A percentile compares a stretch with the other conserved stretches of the same genome.
phyloP scores from a whole-genome alignment of 2,797 vertebrate genomes.

The Danio choprae region DNA sequence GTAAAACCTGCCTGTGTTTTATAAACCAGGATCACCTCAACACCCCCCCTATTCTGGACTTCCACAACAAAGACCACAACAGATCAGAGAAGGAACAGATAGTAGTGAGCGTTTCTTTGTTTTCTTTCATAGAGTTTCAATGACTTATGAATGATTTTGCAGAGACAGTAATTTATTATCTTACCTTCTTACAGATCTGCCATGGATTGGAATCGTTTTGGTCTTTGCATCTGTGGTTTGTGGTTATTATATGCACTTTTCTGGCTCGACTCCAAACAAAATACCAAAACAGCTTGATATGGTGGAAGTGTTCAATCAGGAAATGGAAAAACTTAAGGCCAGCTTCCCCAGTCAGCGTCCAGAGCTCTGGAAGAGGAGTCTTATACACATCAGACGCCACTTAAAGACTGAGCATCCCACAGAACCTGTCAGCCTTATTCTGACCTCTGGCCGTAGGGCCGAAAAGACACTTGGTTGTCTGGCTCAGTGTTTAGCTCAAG shows the following conservation, averaged over 20 bases:
- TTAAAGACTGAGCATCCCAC: constrained; percentile 76
- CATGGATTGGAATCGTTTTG: not conserved
- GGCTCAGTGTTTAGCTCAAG: constrained; percentile 76
- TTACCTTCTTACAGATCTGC: not conserved
- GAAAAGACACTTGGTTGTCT: constrained; percentile 87
- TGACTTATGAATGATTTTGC: not conserved
- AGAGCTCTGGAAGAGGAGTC: constrained; percentile 84
- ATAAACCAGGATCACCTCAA: not conserved
- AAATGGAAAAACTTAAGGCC: constrained; percentile 76
- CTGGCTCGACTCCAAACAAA: constrained; percentile 28
- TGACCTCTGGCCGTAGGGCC: constrained; percentile 79
- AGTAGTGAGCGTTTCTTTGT: not conserved
- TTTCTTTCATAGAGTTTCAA: not conserved
- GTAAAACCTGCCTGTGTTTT: not conserved
- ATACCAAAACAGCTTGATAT: constrained; percentile 48
- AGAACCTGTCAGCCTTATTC: constrained; percentile 87
- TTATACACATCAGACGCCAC: constrained; percentile 85
- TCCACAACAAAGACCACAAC: not conserved
- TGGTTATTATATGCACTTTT: constrained; percentile 1
- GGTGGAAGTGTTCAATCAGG: constrained; percentile 79
- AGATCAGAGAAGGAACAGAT: not conserved
- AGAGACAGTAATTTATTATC: not conserved
- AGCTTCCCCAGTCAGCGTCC: constrained; percentile 72
- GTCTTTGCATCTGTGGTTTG: accelerated
- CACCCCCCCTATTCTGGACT: not conserved